Base-by-base conservation (phyloP, 2,113 vertebrate species). In the Heptranchias perlo region DNA sequence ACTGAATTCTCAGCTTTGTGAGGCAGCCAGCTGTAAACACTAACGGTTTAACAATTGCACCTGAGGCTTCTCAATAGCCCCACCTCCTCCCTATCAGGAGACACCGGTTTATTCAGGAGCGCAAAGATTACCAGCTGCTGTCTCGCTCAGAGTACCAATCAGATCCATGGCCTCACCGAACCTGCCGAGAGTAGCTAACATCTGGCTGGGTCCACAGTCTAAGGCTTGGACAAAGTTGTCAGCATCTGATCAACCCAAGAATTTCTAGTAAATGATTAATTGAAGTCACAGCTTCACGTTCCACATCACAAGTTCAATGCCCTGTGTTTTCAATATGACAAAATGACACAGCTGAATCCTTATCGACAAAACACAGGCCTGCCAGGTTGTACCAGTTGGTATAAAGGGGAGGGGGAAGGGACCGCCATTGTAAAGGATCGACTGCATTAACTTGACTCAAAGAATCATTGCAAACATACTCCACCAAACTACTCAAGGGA, bases 191-290 rank as follows among this genome's bases (percentile, higher is more conserved):
- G 6, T 2, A 44, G 21, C 93, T 3, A 49, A 5, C 64, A 73
- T 67, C 94, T 7, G 25, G 3, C 13, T 3, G 28, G 23, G 8
- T 49, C 54, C 13, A 18, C 54, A 58, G 4, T 58, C 87, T 58
- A 35, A 58, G 31, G 54, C 49, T 58, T 91, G 58, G 87, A 54
- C 13, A 58, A 14, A 2, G 13, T 91, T 58, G 52, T 54, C 52
- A 39, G 35, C 58, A 39, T 44, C n/a, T 35, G 39, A 23, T 62
- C 58, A 52, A 61, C 28, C 49, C 52, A 4, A 35, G 87, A 67
- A 49, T 73, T 69, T 49, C 44, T 35, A 14, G 94, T 95, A 31
- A 95, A 95, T 95, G 94, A 95, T 95, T 95, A 95, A 95, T 69
- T 28, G 0, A 95, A 69, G 28, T 73, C 65, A 95, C 21, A 52